These are phyloP conservation scores for Phrynosoma blainvillii DNA, from an alignment of 2,113 vertebrate genomes.

Conservation along the genomic window DNA sequence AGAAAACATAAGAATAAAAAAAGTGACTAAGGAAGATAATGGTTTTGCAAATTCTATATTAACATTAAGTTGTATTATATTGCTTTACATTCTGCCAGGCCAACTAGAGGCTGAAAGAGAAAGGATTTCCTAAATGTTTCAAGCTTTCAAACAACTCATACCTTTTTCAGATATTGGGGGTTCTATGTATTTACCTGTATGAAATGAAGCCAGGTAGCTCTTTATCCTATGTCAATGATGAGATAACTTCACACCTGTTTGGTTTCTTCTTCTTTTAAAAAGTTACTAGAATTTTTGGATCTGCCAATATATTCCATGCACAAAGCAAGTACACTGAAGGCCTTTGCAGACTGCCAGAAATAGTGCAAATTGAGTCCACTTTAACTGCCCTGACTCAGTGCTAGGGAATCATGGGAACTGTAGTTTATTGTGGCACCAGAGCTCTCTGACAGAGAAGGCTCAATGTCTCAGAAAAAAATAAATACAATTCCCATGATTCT, in stretches of 20 bases:
- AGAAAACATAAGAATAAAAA: not conserved
- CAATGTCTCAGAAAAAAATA: too few species aligned
- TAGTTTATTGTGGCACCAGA: too few species aligned
- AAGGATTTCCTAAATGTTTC: constrained; percentile 1
- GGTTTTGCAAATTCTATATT: not conserved
- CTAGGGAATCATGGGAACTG: too few species aligned
- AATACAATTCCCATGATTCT: too few species aligned
- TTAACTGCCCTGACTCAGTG: too few species aligned
- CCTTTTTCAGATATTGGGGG: constrained; percentile 38
- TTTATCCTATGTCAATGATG: not conserved
- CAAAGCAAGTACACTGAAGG: too few species aligned
- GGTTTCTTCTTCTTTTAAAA: not conserved
- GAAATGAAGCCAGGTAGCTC: not conserved
- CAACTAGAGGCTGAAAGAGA: constrained; percentile 46
- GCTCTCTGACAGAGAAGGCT: too few species aligned
- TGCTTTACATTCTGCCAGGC: constrained; percentile 52
- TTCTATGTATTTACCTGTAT: constrained; percentile 14
- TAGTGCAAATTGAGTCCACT: too few species aligned
- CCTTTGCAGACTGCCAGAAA: too few species aligned
- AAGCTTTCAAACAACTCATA: constrained; percentile 54
- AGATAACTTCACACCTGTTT: not conserved
- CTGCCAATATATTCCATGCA: too few species aligned
- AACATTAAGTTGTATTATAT: constrained; percentile 56
- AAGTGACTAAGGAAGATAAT: not conserved
- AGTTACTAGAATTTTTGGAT: not conserved